These are phyloP conservation scores for Cephalophus harveyi DNA, from an alignment of 2,113 vertebrate genomes.

Conservation along the genomic window DNA sequence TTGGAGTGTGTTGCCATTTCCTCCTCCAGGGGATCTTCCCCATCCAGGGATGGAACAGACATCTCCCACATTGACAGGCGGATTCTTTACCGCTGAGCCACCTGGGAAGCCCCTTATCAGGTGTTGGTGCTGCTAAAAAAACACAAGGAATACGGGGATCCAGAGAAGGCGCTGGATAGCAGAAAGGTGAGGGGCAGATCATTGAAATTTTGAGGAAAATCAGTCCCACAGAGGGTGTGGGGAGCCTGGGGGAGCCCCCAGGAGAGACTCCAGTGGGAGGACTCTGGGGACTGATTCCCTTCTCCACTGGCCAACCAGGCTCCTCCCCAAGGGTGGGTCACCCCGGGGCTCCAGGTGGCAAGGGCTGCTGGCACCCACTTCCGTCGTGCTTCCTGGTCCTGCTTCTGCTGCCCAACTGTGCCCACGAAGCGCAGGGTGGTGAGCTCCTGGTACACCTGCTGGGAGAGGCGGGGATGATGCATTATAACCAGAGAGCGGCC, in stretches of 20 bases:
- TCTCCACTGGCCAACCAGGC: neutral
- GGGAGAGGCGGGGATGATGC: neutral
- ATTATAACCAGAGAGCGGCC: neutral
- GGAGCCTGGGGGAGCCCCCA: neutral
- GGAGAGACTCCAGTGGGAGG: neutral
- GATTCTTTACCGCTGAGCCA: rapidly evolving
- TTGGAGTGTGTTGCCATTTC: neutral
- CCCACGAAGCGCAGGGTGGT: rapidly evolving
- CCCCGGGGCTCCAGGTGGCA: neutral
- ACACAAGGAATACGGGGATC: neutral
- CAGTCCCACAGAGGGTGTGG: neutral
- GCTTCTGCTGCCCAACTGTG: neutral
- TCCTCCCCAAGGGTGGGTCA: neutral
- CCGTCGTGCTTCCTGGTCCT: neutral
- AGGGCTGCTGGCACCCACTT: neutral
- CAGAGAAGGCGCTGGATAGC: neutral
- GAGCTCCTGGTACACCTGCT: neutral
- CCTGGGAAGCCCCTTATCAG: neutral
- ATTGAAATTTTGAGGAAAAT: neutral
- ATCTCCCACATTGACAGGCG: neutral
- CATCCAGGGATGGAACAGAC: neutral
- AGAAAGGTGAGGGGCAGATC: neutral
- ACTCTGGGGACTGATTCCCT: neutral
- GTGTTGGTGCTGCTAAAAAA: neutral
- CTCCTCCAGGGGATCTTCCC: neutral